Percentiles rank a stretch among this genome's conserved stretches.
phyloP scores from a whole-genome alignment of 2,888 invertebrate genomes.

The Sisyra terminalis region DNA sequence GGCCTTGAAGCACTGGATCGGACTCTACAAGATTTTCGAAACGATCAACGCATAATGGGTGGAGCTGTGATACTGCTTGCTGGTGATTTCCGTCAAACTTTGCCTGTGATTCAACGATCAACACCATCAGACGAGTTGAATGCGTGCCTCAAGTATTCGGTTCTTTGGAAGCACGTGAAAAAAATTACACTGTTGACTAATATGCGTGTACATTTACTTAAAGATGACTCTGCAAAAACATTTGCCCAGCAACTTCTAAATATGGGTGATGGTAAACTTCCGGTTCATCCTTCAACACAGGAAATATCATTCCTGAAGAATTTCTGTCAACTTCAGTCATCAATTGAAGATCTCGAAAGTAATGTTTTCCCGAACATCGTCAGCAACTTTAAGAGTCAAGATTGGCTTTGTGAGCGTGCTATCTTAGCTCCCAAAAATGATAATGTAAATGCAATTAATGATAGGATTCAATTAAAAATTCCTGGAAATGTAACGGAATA shows the following conservation, averaged over 20 bases:
- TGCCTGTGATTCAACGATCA: slow-evolving; percentile 18
- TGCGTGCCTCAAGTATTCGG: slow-evolving; percentile 18
- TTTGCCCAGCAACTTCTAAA: slow-evolving; percentile 17
- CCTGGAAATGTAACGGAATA: slow-evolving; percentile 15
- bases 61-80: slow-evolving; percentile 18
- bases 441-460: slow-evolving; percentile 14
- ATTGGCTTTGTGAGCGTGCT: slow-evolving; percentile 14
- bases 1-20: slow-evolving; percentile 15
- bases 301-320: slow-evolving; percentile 16
- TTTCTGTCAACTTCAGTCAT: slow-evolving; percentile 16
- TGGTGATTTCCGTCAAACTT: slow-evolving; percentile 21
- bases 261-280: slow-evolving; percentile 17
- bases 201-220: slow-evolving; percentile 15
- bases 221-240: slow-evolving; percentile 11
- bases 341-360: slow-evolving; percentile 16
- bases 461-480: slow-evolving; percentile 15
- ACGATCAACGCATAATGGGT: slow-evolving; percentile 15
- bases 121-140: slow-evolving; percentile 20
- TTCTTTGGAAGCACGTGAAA: slow-evolving; percentile 10
- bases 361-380: slow-evolving; percentile 18
- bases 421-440: slow-evolving; percentile 11
- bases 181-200: slow-evolving; percentile 15
- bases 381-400: slow-evolving; percentile 16
- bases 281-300: slow-evolving; percentile 15
- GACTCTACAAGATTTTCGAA: slow-evolving; percentile 11